Evolutionary conservation across 2,797 vertebrate genomes (phyloP), one percentile per base, ranked within the genome.

Genomic region (Chaetophractus vellerosus): DNA sequence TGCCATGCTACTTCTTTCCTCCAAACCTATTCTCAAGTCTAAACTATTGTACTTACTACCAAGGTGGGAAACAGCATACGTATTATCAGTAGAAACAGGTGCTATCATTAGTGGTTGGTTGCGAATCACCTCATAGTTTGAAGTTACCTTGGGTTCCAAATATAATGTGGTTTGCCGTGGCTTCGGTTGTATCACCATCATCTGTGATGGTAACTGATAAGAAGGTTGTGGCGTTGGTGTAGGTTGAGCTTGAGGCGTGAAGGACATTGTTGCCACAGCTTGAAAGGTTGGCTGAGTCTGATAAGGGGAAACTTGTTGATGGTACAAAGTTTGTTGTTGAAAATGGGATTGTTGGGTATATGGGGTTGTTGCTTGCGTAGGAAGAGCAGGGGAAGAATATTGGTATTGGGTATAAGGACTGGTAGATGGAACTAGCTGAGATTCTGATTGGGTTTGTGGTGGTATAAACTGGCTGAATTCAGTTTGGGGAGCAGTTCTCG

Each of bases 231-330:
- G 99, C 95, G 98, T 96, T 90, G 99, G 99, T 85, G 98, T 98
- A 86, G 99, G 99, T 81, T 99, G 99, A 85, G 99, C 99, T 96
- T 99, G 99, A 14, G 99, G 98, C 52, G 98, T 98, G 97, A 98
- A 99, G 64, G 99, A 99, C 88, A 99, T 98, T 28, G 99, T 99
- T 72, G 99, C 98, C 95, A 99, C 99, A 59, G 99, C 99, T 68
- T 99, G 99, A 98, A 99, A 99, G n/a, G 99, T 98, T 26, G 99
- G 99, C 96, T 99, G 99, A n/a, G 99, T 99, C 96, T 99, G 99
- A 94, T 99, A 99, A 93, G 99, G 99, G 96, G 99, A 99, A 89
- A 99, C 99, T 96, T 99, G 99, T 97, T 99, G 99, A 97, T 99
- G 99, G 97, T 99, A 99, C 95, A 99, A 94, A 64, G 98, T 98